Evolutionary conservation across 2,113 vertebrate species (phyloP), one percentile per base, ranked within the genome.

Genomic region (Centropus bengalensis): DNA sequence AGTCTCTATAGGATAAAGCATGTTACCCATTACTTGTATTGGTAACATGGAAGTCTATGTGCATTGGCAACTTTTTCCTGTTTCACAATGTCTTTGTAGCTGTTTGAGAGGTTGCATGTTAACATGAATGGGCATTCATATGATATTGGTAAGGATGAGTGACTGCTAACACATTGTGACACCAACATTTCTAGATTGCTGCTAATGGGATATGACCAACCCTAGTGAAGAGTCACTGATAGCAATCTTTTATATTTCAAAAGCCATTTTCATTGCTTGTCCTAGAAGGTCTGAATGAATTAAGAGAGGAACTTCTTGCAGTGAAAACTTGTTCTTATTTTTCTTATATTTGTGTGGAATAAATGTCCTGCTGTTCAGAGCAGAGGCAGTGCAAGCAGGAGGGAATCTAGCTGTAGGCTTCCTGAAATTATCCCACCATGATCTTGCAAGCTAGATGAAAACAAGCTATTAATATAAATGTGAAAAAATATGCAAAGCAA

Each of bases 241-340:
- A 82, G 38, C 30, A 64, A 47, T 10, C 73, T 84, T 82, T 69
- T 63, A 24, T 82, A 66, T 82, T 95, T 93, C 88, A 93, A 94
- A 92, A 82, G 14, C 18, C 54, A 60, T 91, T 95, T 91, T 91
- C 75, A 89, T 83, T 81, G 49, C 38, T 83, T 84, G 68, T 73
- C 69, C 45, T 62, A 67, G 51, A 82, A 91, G 55, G 24, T 66
- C 74, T 94, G 89, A 71, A 89, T 49, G 44, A 92, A 87, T 79
- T 80, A 93, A 19, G 24, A 90, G 62, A 67, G 51, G 47, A 93
- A 90, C 6, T 12, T 83, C 88, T 83, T 32, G 30, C 77, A 89
- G 76, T 71, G 83, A 94, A 69, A 90, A 84, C 36, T 93, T 82
- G 52, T 82, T 88, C 69, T 92, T 85, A 59, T 79, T 95, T 96